Percentiles rank a stretch among this genome's conserved stretches.
phyloP scores from a whole-genome alignment of 2,888 invertebrate species.

The Nasonia oneida region DNA sequence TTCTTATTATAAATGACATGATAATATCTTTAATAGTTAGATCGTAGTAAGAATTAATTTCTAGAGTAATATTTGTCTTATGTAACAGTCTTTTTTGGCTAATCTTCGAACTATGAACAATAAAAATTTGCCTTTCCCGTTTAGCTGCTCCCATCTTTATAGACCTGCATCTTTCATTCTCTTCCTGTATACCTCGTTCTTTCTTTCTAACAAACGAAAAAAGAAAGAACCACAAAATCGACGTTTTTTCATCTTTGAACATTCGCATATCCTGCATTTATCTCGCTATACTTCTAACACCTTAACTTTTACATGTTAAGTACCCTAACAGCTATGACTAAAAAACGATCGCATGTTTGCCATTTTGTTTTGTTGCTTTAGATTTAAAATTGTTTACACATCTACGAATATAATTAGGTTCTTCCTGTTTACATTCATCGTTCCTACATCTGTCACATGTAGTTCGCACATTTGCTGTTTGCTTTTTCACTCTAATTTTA shows the following conservation, averaged over 20 bases:
- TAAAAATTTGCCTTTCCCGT: constrained; percentile 69
- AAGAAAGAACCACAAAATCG: constrained; percentile 38
- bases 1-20: constrained; percentile 69
- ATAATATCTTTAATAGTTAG: constrained; percentile 68
- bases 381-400: constrained; percentile 62
- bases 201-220: constrained; percentile 31
- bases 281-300: constrained; percentile 43
- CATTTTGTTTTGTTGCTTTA: constrained; percentile 39
- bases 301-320: constrained; percentile 55
- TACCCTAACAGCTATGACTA: constrained; percentile 69
- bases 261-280: constrained; percentile 50
- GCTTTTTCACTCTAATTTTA: constrained; percentile 12
- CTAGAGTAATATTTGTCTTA: constrained; percentile 76
- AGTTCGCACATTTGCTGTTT: background rate
- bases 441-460: constrained; percentile 21
- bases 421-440: background rate
- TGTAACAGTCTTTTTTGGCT: constrained; percentile 78
- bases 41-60: constrained; percentile 71
- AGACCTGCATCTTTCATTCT: constrained; percentile 26
- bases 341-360: constrained; percentile 63
- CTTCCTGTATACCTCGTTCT: background rate
- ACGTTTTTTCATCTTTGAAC: constrained; percentile 50
- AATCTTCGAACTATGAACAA: constrained; percentile 75
- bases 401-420: constrained; percentile 53
- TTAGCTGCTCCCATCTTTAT: constrained; percentile 50